Evolutionary conservation across 2,888 invertebrate genomes (phyloP).

Genomic region (Metellina segmentata): DNA sequence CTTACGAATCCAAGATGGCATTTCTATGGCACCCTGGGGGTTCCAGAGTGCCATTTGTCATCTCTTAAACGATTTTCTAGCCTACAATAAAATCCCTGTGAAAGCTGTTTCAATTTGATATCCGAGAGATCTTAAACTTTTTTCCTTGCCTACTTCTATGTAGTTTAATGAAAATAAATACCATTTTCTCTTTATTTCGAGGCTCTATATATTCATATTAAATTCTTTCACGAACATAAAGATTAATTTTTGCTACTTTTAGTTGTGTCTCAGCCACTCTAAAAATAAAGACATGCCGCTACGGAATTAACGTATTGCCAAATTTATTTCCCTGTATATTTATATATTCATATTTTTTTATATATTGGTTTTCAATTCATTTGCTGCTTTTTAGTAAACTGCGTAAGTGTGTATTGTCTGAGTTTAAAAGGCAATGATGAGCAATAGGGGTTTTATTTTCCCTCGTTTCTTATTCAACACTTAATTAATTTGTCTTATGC

Average conservation of each 20-base stretch:
- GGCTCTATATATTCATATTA: neutral
- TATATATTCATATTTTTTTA: too few relatives aligned
- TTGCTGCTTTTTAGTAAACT: too few relatives aligned
- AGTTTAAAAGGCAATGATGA: too few relatives aligned
- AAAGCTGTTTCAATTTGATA: slow-evolving; percentile 41
- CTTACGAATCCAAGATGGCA: slow-evolving; percentile 1
- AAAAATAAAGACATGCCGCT: too few relatives aligned
- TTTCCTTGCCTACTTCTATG: neutral
- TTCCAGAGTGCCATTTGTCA: slow-evolving; percentile 32
- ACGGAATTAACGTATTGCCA: too few relatives aligned
- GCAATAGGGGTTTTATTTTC: too few relatives aligned
- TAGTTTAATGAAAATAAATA: slow-evolving; percentile 43
- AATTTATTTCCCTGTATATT: too few relatives aligned
- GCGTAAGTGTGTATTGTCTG: too few relatives aligned
- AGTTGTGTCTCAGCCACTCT: too few relatives aligned
- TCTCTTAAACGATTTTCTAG: slow-evolving; percentile 47
- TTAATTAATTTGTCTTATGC: too few relatives aligned
- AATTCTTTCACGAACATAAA: neutral
- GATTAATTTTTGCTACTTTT: neutral
- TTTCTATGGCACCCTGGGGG: slow-evolving; percentile 31
- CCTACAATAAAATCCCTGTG: slow-evolving; percentile 50
- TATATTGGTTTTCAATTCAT: too few relatives aligned
- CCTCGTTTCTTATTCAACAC: too few relatives aligned
- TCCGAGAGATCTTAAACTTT: slow-evolving; percentile 29
- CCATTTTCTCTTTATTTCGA: neutral